Conservation (phyloP, 37 sponge, comb jelly and placozoan genomes). For the Hormiphora californensis region DNA sequence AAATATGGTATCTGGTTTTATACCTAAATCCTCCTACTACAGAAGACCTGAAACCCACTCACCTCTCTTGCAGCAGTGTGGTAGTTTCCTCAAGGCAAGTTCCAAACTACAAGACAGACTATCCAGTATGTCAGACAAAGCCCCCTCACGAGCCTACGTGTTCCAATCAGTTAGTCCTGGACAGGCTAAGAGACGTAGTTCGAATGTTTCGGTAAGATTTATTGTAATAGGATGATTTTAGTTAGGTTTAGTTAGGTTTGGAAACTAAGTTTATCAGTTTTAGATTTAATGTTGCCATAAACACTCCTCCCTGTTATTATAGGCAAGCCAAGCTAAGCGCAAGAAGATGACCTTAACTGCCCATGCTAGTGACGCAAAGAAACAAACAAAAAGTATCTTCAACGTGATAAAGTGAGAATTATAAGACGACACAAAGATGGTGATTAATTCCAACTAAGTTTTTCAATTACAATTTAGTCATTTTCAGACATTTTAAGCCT, state of each 20-base stretch:
- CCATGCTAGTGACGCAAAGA: background rate
- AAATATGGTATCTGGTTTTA: background rate
- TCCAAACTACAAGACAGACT: background rate
- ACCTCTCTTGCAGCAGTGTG: slow-evolving; percentile 5
- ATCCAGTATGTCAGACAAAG: background rate
- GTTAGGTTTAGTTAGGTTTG: background rate
- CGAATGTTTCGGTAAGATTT: too few species aligned
- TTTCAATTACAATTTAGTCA: too few species aligned
- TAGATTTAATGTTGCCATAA: background rate
- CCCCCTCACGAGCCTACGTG: slow-evolving; percentile 16
- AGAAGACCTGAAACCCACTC: background rate
- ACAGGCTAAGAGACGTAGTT: background rate
- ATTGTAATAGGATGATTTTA: background rate
- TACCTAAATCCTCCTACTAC: too few species aligned
- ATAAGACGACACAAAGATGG: too few species aligned
- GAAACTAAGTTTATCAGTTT: background rate
- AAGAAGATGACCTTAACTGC: background rate
- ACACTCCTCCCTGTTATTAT: background rate
- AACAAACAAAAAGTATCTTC: background rate
- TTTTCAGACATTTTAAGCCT: too few species aligned
- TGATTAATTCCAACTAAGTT: too few species aligned
- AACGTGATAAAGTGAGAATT: background rate
- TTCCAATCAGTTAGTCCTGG: slow-evolving; percentile 17
- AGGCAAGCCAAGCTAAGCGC: background rate
- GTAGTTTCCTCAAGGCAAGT: slow-evolving; percentile 7